Evolutionary conservation across 2,797 vertebrate genomes (phyloP).

Genomic region (Acrocephalus scirpaceus): DNA sequence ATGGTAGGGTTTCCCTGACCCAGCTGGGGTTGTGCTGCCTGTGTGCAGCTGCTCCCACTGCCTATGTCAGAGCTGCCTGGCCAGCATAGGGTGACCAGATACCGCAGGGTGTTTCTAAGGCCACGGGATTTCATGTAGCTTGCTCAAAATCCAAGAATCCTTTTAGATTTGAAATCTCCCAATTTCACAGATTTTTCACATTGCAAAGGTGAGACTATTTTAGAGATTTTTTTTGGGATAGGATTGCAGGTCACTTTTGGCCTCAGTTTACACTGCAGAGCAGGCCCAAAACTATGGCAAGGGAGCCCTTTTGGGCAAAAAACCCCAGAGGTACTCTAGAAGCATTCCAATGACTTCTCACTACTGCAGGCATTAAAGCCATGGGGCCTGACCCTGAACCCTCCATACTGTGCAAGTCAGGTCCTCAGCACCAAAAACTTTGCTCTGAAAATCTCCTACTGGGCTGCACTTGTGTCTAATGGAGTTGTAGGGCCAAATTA

Average conservation of each 20-base stretch:
- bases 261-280: not conserved
- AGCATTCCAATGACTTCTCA: not conserved
- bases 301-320: not conserved
- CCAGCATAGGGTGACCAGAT: not conserved
- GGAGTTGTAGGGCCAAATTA: not conserved
- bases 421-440: not conserved
- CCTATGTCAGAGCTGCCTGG: not conserved
- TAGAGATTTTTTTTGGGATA: not conserved
- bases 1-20: not conserved
- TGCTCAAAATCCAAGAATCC: not conserved
- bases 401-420: not conserved
- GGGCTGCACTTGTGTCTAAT: not conserved
- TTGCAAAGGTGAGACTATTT: not conserved
- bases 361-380: not conserved
- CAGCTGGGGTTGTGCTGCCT: not conserved
- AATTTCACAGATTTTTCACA: not conserved
- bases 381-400: not conserved
- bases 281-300: too few relatives aligned
- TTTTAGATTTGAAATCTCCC: not conserved
- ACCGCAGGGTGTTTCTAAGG: not conserved
- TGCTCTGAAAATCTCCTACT: not conserved
- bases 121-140: not conserved
- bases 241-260: not conserved
- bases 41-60: not conserved
- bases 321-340: not conserved